phyloP scores from a whole-genome alignment of 2,888 invertebrate genomes.

The Harpalus rufipes region DNA sequence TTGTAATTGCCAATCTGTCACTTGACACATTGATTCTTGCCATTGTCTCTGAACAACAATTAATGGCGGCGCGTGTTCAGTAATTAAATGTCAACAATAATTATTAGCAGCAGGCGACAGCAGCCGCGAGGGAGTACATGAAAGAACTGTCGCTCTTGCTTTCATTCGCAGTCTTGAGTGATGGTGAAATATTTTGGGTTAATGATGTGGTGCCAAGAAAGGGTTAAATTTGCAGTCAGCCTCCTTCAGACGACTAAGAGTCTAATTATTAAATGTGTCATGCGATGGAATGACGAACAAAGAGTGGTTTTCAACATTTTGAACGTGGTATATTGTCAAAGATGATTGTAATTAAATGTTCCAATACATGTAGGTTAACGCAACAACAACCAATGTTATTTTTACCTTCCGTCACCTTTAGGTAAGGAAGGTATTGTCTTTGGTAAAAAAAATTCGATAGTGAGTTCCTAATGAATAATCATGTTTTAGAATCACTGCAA shows the following conservation, averaged over 20 bases:
- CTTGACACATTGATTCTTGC: constrained; percentile 64
- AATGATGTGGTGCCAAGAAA: constrained; percentile 11
- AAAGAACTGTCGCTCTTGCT: constrained; percentile 47
- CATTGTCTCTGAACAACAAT: constrained; percentile 57
- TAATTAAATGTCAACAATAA: constrained; percentile 65
- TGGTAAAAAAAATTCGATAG: too few species aligned
- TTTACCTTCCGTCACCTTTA: too few species aligned
- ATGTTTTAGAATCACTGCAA: too few species aligned
- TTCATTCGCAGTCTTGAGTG: constrained; percentile 27
- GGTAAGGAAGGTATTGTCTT: too few species aligned
- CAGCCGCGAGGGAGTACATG: constrained; percentile 5
- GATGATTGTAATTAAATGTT: too few species aligned
- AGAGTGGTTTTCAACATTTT: too few species aligned
- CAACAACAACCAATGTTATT: too few species aligned
- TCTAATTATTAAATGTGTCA: not conserved
- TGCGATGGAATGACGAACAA: not conserved
- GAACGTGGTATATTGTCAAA: too few species aligned
- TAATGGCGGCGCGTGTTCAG: constrained; percentile 52
- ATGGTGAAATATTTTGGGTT: constrained; percentile 20
- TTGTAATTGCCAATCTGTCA: constrained; percentile 61
- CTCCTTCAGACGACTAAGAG: not conserved
- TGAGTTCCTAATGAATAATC: too few species aligned
- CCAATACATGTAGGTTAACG: too few species aligned
- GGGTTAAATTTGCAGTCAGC: not conserved
- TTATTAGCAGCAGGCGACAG: constrained; percentile 26